Evolutionary conservation across 2,888 invertebrate genomes (phyloP), one percentile per base, ranked within the genome.

Genomic region (Zygothrica quintamaculata): DNA sequence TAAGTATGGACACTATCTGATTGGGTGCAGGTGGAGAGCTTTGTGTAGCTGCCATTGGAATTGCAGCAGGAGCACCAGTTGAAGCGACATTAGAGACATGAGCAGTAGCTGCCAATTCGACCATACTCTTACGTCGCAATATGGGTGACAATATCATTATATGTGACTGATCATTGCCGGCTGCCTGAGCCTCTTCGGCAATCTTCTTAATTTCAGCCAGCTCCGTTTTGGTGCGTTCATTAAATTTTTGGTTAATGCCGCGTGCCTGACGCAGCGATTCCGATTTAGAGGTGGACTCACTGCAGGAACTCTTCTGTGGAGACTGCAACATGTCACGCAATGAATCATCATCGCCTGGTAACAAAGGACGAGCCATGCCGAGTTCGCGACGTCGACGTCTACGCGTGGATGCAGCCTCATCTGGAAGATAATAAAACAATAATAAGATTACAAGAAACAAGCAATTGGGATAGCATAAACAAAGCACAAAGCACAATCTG

Each of bases 1-100:
- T 95, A 37, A 95, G 91, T 84, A 95, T 95, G 59, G 95, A 95
- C 58, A 94, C 93, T 39, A 91, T 91, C 55, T 91, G 91, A 67
- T 90, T 87, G 90, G 93, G 78, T 89, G 92, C 88, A 89, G 93
- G 90, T 4, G 82, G 82, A 2, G 82, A 84, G 11, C 25, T 74
- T 18, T 85, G 84, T 12, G 62, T 50, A 7, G 50, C 9, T 0
- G 39, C 44, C n/a, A n/a, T n/a, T 9, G 26, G 18, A 6, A 18
- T n/a, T 6, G 46, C 11, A 4, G 36, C 15, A 3, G 36, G 8
- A 7, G 29, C 9, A 26, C 26, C 26, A 26, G 5, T 26, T 26
- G 26, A 8, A 26, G 5, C 26, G 5, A 26, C 26, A 4, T 4
- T 26, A 3, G 29, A 29, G 1, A 29, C 29, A 5, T 5, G 11